phyloP scores from a whole-genome alignment of 1,140 invertebrate species.

The Solen grandis region DNA sequence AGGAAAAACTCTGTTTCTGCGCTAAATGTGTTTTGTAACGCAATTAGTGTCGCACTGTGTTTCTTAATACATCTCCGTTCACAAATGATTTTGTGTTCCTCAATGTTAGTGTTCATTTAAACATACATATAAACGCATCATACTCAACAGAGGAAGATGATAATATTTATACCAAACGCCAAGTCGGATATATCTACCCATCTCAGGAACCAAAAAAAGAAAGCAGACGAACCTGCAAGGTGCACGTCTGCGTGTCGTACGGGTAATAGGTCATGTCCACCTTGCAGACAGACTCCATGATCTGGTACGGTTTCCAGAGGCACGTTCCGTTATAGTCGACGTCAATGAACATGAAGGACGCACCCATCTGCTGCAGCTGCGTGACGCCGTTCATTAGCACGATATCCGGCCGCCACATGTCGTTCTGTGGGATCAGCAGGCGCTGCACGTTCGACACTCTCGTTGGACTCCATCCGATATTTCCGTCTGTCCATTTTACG shows the following conservation, averaged over 20 bases:
- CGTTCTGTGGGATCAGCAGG: conserved; percentile 47
- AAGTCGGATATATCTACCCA: too few relatives aligned
- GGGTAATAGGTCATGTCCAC: conserved; percentile 41
- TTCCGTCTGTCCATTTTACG: conserved; percentile 7
- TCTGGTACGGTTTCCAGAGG: conserved; percentile 38
- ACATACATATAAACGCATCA: too few relatives aligned
- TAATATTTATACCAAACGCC: too few relatives aligned
- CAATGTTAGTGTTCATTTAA: too few relatives aligned
- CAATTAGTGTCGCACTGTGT: too few relatives aligned
- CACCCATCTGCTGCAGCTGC: conserved; percentile 17
- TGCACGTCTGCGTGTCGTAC: conserved; percentile 30
- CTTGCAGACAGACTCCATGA: conserved; percentile 32
- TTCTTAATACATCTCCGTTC: too few relatives aligned
- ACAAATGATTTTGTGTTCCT: too few relatives aligned
- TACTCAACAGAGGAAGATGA: too few relatives aligned
- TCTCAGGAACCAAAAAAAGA: too few relatives aligned
- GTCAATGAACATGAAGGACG: conserved; percentile 23
- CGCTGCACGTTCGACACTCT: conserved; percentile 18
- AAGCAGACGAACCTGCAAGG: conserved; percentile 34
- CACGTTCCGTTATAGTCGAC: conserved; percentile 28
- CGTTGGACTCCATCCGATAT: not conserved
- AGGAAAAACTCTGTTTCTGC: too few relatives aligned
- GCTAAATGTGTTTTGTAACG: too few relatives aligned
- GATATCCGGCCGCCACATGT: conserved; percentile 45
- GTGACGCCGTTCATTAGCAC: conserved; percentile 32